Percentiles rank a stretch among this genome's conserved stretches.
phyloP scores from a whole-genome alignment of 2,113 vertebrate genomes.

The Sclerurus mexicanus region DNA sequence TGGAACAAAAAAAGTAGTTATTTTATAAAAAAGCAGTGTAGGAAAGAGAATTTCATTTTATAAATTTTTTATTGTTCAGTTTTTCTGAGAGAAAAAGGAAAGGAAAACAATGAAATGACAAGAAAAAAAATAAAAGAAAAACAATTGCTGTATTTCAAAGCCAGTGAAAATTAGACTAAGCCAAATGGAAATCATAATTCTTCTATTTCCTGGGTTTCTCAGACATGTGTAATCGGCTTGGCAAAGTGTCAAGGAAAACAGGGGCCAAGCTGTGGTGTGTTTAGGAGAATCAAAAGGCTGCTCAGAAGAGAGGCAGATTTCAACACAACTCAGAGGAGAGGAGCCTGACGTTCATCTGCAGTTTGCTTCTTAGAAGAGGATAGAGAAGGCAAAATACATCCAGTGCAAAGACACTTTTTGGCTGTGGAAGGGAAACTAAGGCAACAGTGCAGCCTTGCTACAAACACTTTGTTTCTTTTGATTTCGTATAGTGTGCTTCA shows the following conservation, averaged over 20 bases:
- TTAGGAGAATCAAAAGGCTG: constrained; percentile 58
- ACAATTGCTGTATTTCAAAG: constrained; percentile 66
- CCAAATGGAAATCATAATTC: constrained; percentile 77
- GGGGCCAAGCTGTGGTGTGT: constrained; percentile 31
- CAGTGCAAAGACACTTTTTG: not conserved
- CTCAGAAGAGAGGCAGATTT: constrained; percentile 2
- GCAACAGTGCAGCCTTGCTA: not conserved
- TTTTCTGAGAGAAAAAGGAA: not conserved
- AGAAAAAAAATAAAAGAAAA: constrained; percentile 38
- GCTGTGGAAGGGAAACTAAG: not conserved
- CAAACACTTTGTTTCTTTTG: not conserved
- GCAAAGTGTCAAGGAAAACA: constrained; percentile 68
- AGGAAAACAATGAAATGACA: not conserved
- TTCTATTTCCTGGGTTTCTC: constrained; percentile 61
- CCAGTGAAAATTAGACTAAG: constrained; percentile 73
- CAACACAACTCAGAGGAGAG: not conserved
- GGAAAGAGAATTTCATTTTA: not conserved
- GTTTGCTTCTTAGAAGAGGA: not conserved
- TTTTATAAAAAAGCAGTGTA: not conserved
- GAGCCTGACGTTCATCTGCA: not conserved
- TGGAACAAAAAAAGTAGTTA: not conserved
- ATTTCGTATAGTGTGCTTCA: not conserved
- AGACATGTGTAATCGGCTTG: constrained; percentile 75
- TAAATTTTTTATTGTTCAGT: not conserved
- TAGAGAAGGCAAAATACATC: not conserved